Percentiles rank a stretch among this genome's conserved stretches.
Evolutionary conservation across 2,113 vertebrate genomes (phyloP).

Genomic region (Myotis lucifugus): DNA sequence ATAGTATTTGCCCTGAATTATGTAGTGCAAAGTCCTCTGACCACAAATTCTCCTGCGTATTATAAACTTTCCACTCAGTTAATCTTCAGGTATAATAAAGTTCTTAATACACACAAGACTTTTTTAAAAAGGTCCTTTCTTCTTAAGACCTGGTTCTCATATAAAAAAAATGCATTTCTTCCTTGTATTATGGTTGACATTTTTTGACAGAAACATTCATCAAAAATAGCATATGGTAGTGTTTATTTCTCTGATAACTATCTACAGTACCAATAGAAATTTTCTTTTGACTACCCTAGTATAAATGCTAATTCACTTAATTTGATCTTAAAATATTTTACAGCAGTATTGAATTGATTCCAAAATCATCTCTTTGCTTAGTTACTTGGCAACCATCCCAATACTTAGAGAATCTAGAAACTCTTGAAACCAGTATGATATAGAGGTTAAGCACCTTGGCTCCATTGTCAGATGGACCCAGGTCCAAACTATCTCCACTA

Average conservation of each 20-base stretch:
- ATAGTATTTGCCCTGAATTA: neutral
- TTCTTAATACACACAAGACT: constrained; percentile 1
- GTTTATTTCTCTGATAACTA: constrained; percentile 1
- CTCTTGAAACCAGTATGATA: neutral
- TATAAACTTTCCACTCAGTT: neutral
- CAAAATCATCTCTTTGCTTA: neutral
- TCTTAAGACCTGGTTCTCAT: neutral
- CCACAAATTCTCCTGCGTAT: neutral
- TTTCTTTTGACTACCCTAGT: neutral
- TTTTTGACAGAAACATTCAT: neutral
- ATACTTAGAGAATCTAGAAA: neutral
- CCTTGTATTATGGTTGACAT: neutral
- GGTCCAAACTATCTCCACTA: neutral
- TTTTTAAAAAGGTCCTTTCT: constrained; percentile 6
- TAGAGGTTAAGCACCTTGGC: neutral
- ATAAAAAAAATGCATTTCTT: constrained; percentile 35
- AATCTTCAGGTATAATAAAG: constrained; percentile 5
- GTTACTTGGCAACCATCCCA: constrained; percentile 12
- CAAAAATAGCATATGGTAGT: neutral
- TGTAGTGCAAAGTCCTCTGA: neutral
- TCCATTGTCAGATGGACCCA: neutral
- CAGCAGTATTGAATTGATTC: constrained; percentile 17
- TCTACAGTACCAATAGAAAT: neutral
- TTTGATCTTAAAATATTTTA: constrained; percentile 24
- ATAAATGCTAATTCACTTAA: constrained; percentile 2